phyloP scores from a whole-genome alignment of 2,888 invertebrate species.

The Dryococelus australis region DNA sequence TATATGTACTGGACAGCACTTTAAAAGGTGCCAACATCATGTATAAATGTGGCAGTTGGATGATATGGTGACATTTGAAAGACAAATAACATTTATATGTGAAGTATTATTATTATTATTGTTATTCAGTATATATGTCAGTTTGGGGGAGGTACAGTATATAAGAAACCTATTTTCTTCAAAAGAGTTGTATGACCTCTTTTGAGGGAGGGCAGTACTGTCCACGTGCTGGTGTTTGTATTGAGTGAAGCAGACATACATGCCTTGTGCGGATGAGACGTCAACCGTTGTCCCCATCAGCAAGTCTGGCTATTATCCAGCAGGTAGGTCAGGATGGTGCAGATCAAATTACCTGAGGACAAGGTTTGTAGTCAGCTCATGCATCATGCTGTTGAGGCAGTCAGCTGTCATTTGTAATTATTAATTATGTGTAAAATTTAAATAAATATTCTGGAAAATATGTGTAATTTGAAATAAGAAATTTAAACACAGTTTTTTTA shows the following conservation, averaged over 20 bases:
- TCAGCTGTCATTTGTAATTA: background rate
- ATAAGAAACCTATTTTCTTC: background rate
- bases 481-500: background rate
- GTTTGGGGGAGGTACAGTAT: too few relatives aligned
- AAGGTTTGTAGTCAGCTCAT: background rate
- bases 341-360: background rate
- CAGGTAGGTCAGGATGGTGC: slow-evolving; percentile 10
- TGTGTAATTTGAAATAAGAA: background rate
- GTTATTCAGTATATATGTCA: too few relatives aligned
- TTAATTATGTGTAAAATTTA: background rate
- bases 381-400: background rate
- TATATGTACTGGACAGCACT: too few relatives aligned
- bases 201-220: background rate
- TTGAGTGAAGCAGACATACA: background rate
- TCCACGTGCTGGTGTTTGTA: background rate
- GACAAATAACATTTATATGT: too few relatives aligned
- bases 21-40: too few relatives aligned
- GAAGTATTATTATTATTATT: too few relatives aligned
- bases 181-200: slow-evolving; percentile 6
- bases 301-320: background rate
- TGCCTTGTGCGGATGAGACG: background rate
- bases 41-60: too few relatives aligned
- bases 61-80: too few relatives aligned
- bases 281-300: background rate
- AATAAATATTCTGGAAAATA: background rate